phyloP scores from a whole-genome alignment of 2,113 vertebrate species.

The Ovibos moschatus region DNA sequence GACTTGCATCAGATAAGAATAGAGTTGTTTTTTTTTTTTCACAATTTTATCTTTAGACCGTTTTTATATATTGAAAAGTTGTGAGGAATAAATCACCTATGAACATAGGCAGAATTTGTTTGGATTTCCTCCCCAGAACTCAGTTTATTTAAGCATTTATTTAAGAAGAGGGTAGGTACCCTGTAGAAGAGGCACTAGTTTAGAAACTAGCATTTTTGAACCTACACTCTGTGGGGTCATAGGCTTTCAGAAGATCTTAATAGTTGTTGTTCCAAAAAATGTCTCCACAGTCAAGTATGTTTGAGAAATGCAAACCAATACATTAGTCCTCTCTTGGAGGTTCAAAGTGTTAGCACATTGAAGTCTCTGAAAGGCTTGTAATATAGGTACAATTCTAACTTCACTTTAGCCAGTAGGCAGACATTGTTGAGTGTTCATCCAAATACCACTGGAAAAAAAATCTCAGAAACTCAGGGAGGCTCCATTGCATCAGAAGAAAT shows the following conservation, averaged over 20 bases:
- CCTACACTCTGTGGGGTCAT: not conserved
- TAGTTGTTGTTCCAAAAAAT: not conserved
- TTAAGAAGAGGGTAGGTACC: not conserved
- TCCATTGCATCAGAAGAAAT: not conserved
- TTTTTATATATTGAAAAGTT: not conserved
- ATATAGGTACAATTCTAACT: not conserved
- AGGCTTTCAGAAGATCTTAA: not conserved
- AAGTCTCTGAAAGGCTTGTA: not conserved
- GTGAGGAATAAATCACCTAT: not conserved
- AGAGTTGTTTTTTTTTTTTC: not conserved
- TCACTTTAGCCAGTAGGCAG: not conserved
- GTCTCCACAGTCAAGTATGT: not conserved
- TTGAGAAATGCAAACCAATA: not conserved
- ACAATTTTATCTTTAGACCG: not conserved
- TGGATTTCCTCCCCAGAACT: not conserved
- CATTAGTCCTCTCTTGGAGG: not conserved
- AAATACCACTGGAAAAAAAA: not conserved
- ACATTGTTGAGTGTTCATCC: not conserved
- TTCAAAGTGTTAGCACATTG: not conserved
- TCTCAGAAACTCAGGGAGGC: not conserved
- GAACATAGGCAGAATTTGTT: not conserved
- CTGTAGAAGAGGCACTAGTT: not conserved
- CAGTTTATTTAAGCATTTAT: constrained; percentile 15
- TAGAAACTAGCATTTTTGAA: not conserved
- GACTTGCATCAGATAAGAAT: not conserved